phyloP scores from a whole-genome alignment of 2,888 invertebrate genomes.

The Resseliella maxima region DNA sequence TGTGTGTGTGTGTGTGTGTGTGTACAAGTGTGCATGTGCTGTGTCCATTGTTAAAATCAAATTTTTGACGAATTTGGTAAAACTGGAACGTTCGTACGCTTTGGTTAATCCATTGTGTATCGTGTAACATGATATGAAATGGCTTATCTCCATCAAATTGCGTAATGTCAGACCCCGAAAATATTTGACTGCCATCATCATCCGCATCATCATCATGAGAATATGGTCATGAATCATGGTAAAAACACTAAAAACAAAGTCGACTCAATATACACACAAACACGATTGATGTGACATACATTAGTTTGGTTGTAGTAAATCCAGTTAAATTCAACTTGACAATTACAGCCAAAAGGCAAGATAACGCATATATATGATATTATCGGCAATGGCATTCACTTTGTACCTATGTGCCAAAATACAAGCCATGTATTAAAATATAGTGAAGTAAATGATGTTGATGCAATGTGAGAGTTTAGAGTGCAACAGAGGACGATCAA shows the following conservation, averaged over 20 bases:
- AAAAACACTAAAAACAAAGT: not conserved
- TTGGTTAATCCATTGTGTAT: too few species aligned
- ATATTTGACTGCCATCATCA: too few species aligned
- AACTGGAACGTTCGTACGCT: too few species aligned
- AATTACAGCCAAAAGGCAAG: slow-evolving; percentile 27
- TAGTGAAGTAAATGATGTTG: not conserved
- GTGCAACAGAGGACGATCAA: not conserved
- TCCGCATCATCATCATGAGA: not conserved
- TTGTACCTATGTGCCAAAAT: not conserved
- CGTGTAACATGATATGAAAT: too few species aligned
- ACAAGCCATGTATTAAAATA: not conserved
- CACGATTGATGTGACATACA: not conserved
- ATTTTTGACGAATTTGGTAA: too few species aligned
- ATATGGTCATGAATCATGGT: not conserved
- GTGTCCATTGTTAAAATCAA: too few species aligned
- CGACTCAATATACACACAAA: not conserved
- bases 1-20: too few species aligned
- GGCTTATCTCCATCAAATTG: too few species aligned
- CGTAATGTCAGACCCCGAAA: too few species aligned
- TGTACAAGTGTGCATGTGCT: too few species aligned
- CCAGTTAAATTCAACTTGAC: not conserved
- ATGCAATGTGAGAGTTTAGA: too few species aligned
- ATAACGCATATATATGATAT: not conserved
- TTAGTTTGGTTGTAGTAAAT: not conserved
- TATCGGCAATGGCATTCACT: not conserved